Evolutionary conservation across 2,113 vertebrate genomes (phyloP), one percentile per base, ranked within the genome.

Genomic region (Oncorhynchus keta): DNA sequence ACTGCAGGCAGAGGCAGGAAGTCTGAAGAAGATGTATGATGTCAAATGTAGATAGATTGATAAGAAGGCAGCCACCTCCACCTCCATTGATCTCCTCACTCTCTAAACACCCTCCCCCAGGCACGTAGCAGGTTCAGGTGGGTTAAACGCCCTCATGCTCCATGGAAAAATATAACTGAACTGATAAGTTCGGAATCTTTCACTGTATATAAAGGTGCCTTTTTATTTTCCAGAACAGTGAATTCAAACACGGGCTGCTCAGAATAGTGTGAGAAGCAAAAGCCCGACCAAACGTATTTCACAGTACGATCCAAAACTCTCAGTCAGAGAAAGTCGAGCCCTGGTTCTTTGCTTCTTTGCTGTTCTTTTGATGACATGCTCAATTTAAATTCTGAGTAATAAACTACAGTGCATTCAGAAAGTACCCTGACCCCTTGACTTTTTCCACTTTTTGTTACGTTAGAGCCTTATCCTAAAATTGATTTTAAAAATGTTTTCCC

Each of bases 41-140:
- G 86, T 89, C 85, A 85, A 80, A 80, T 77, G 74, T 68, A 84
- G 85, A 89, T 87, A 84, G 39, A 45, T 45, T 45, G 39, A 45
- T 45, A 45, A 89, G 76, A 9, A 45, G 9, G 39, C 64, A 69
- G 48, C 76, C 88, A 16, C 55, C 55, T 57, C 55, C 55, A 20
- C 39, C 86, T 86, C 79, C 87, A 57, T 87, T 84, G 70, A 79
- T 75, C 83, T 85, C 51, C 9, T 45, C 39, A 45, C 39, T 12
- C 39, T 45, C 39, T 45, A 45, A 45, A 45, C 39, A 45, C 39
- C 39, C 39, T 57, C 20, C 55, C 55, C 16, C 55, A 20, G 4
- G 55, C 55, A 57, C 18, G 55, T 57, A 20, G 55, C 3, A 20
- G 74, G 74, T 75, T 79, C 78, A 83, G 84, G 74, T 78, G 49